Percentiles rank a stretch among this genome's conserved stretches.
Evolutionary conservation across 1,140 invertebrate species (phyloP).

Genomic region (Cylas formicarius): DNA sequence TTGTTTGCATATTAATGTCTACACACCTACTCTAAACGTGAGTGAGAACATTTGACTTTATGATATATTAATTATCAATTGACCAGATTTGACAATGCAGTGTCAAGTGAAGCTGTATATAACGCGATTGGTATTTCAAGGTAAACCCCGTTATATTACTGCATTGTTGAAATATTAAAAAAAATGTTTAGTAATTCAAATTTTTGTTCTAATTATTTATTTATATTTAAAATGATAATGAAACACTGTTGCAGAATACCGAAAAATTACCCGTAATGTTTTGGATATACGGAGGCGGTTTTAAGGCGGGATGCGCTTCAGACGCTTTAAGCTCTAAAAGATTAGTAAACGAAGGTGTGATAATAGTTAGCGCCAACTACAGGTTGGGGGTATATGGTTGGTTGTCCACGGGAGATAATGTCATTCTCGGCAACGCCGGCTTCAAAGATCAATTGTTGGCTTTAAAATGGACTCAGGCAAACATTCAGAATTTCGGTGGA

Average conservation of each 20-base stretch:
- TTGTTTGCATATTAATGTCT: too few relatives aligned
- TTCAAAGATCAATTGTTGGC: constrained; percentile 7
- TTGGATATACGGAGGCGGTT: constrained; percentile 1
- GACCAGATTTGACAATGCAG: too few relatives aligned
- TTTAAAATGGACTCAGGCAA: constrained; percentile 7
- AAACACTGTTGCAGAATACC: background rate
- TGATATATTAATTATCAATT: too few relatives aligned
- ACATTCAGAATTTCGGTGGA: constrained; percentile 6
- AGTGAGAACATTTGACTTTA: too few relatives aligned
- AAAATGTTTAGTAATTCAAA: too few relatives aligned
- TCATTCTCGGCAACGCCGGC: constrained; percentile 5
- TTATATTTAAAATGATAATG: too few relatives aligned
- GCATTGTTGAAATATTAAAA: too few relatives aligned
- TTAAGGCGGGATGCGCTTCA: background rate
- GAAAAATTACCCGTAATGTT: constrained; percentile 1
- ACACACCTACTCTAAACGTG: too few relatives aligned
- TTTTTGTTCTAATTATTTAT: too few relatives aligned
- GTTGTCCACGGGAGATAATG: constrained; percentile 3
- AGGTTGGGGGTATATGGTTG: constrained; percentile 1
- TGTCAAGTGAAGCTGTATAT: too few relatives aligned
- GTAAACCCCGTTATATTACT: too few relatives aligned
- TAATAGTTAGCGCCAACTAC: constrained; percentile 41
- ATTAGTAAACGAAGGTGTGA: constrained; percentile 32
- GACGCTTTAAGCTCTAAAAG: background rate
- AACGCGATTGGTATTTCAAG: too few relatives aligned